These are phyloP conservation scores for Proctacanthus coquilletti DNA, from an alignment of 1,140 invertebrate genomes.

Conservation along the genomic window DNA sequence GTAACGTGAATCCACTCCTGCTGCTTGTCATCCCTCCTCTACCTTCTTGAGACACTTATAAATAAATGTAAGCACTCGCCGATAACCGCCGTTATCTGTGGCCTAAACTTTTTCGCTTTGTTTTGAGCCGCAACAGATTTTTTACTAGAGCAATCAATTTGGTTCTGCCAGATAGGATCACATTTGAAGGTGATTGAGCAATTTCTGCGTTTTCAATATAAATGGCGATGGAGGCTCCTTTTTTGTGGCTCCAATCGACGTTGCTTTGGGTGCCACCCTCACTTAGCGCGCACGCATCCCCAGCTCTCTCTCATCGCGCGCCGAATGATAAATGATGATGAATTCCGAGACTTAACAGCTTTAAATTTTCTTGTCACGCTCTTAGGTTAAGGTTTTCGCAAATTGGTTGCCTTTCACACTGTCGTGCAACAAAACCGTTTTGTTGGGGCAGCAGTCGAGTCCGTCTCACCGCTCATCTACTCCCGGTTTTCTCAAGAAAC, in stretches of 20 bases:
- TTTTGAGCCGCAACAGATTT: background rate
- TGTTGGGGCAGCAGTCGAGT: background rate
- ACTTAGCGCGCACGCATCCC: background rate
- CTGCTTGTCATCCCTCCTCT: background rate
- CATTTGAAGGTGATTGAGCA: background rate
- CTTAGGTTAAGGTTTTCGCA: background rate
- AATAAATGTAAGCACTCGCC: background rate
- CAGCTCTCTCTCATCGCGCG: background rate
- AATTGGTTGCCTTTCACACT: background rate
- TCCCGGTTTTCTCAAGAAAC: background rate
- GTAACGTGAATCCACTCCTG: background rate
- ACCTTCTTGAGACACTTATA: background rate
- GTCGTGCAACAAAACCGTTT: background rate
- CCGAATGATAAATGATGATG: slow-evolving; percentile 1
- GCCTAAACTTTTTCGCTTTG: background rate
- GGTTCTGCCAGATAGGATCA: background rate
- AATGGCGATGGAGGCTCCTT: no score
- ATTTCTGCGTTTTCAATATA: background rate
- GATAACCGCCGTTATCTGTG: background rate
- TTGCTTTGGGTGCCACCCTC: background rate
- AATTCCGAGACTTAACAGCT: background rate
- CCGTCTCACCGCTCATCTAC: background rate
- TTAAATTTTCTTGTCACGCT: background rate
- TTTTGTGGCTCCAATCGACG: background rate
- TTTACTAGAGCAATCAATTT: background rate